Evolutionary conservation across 2,888 invertebrate genomes (phyloP), one percentile per base, ranked within the genome.

Genomic region (Siphonodentalium dalli): DNA sequence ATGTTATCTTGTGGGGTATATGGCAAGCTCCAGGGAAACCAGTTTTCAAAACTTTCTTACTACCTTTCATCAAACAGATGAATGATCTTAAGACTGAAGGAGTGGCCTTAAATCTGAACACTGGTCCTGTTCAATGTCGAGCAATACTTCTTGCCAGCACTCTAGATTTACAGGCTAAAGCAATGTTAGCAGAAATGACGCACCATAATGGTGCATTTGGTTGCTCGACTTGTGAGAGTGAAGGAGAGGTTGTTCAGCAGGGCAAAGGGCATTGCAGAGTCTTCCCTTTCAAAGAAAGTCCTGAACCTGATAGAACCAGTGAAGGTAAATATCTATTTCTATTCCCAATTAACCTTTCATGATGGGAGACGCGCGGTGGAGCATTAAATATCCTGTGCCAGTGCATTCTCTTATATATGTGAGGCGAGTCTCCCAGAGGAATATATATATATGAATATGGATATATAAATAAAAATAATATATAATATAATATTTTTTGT

Each of bases 1-100:
- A 58, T 23, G 42, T 58, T 31, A 46, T 58, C 8, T 21, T 54
- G 23, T 58, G 58, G 58, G 58, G 58, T 11, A n/a, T 58, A 8
- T 58, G 58, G 58, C 54, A 58, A 35, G 47, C 37, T 26, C 18
- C 11, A 13, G 54, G 50, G 23, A 58, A 58, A 26, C 58, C 58
- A n/a, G 28, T 15, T 7, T 42, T 58, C 15, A 18, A 26, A 21
- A 51, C 47, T 3, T 58, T 34, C 38, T 50, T 58, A 2, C 33
- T 34, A 15, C 54, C 51, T 6, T 29, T 58, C 20, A 37, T 58
- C 2, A 29, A 50, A 31, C 47, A 58, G 21, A 24, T 58, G 44
- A 35, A 39, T 27, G n/a, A 20, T 18, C 20, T 55, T n/a, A 15
- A 50, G 15, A 28, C 24, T 2, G 35, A 31, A 35, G 59, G 59